phyloP scores from a whole-genome alignment of 2,888 invertebrate genomes.

The Caradrina kadenii region DNA sequence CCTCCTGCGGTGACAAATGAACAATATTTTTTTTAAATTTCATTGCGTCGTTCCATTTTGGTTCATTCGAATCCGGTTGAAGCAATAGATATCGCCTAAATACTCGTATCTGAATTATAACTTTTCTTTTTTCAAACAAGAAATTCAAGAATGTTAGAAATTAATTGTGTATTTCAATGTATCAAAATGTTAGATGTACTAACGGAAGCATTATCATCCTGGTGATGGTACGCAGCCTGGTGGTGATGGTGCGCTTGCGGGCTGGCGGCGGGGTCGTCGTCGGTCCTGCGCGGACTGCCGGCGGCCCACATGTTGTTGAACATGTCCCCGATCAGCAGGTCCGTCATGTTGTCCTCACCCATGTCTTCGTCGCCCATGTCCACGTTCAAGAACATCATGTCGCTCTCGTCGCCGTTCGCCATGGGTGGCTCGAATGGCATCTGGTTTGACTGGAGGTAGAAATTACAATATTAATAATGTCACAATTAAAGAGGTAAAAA shows the following conservation, averaged over 20 bases:
- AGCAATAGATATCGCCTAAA: no score
- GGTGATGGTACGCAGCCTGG: conserved; percentile 66
- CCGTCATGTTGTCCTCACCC: conserved; percentile 93
- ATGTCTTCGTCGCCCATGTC: conserved; percentile 87
- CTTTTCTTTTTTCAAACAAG: no score
- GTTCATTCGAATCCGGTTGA: no score
- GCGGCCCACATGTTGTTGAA: conserved; percentile 91
- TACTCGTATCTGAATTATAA: no score
- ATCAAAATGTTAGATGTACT: conserved; percentile 16
- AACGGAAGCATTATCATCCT: conserved; percentile 72
- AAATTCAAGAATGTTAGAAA: no score
- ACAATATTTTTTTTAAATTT: no score
- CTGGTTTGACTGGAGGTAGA: conserved; percentile 79
- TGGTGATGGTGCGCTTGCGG: conserved; percentile 71
- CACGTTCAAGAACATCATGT: conserved; percentile 86
- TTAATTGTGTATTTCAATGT: no score
- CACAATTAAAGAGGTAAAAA: background rate
- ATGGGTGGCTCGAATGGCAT: conserved; percentile 86
- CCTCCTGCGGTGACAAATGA: conserved; percentile 83
- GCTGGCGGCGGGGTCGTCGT: conserved; percentile 72
- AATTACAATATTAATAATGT: background rate
- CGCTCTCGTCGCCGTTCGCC: conserved; percentile 87
- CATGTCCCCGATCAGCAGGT: conserved; percentile 92
- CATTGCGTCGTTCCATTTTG: no score
- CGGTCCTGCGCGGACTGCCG: conserved; percentile 70